These are phyloP conservation scores for Potamilus streckersoni DNA, from an alignment of 1,140 invertebrate species.

Conservation along the genomic window DNA sequence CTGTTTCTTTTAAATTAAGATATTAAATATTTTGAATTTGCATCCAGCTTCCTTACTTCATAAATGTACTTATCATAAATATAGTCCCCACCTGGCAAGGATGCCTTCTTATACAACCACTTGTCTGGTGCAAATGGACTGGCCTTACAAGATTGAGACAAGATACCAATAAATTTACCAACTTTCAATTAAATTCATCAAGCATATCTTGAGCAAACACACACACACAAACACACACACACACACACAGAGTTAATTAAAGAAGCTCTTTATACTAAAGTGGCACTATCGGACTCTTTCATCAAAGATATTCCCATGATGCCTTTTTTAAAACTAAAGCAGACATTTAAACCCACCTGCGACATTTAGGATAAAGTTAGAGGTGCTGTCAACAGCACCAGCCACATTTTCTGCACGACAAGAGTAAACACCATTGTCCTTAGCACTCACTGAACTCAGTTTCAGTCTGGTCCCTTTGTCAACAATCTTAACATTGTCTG, in stretches of 20 bases:
- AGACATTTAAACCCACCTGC: constrained; percentile 67
- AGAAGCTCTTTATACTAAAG: neutral
- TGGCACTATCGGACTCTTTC: neutral
- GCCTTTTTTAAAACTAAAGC: neutral
- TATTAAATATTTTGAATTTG: no score
- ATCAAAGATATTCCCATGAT: neutral
- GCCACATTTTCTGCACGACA: constrained; percentile 78
- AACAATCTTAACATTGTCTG: constrained; percentile 74
- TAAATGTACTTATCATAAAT: no score
- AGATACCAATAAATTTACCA: no score
- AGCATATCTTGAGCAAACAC: no score
- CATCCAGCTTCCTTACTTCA: no score
- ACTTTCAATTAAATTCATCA: no score
- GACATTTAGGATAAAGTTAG: constrained; percentile 72
- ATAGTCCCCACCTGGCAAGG: no score
- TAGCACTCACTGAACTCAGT: constrained; percentile 72
- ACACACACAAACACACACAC: no score
- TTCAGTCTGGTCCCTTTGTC: constrained; percentile 74
- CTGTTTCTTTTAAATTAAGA: no score
- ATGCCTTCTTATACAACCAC: no score
- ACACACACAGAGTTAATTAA: neutral
- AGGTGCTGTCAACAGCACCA: constrained; percentile 72
- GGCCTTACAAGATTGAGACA: no score
- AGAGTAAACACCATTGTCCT: constrained; percentile 80
- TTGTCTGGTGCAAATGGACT: no score